These are phyloP conservation scores for Cervus canadensis DNA, from an alignment of 2,113 vertebrate species.

Conservation along the genomic window DNA sequence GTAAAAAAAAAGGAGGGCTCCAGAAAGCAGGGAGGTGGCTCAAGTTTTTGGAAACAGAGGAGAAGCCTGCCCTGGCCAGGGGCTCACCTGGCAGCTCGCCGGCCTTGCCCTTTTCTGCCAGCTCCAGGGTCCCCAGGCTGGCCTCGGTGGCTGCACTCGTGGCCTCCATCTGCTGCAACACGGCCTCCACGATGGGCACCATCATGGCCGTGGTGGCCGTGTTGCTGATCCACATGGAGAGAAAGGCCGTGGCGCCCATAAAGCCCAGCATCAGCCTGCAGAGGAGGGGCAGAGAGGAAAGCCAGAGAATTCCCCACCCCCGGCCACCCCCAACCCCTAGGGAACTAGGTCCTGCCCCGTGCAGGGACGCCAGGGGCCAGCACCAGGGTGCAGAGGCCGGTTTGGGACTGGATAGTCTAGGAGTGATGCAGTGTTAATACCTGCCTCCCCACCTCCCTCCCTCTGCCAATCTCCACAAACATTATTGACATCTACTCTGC, in stretches of 20 bases:
- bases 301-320: not conserved
- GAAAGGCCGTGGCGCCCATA: conserved; percentile 93
- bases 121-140: conserved; percentile 48
- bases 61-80: not conserved
- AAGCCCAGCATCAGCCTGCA: conserved; percentile 95
- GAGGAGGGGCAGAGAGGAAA: not conserved
- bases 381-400: not conserved
- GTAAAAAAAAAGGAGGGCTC: not conserved
- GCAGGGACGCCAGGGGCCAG: not conserved
- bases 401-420: not conserved
- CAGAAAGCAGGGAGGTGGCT: not conserved
- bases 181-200: conserved; percentile 95
- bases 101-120: conserved; percentile 66
- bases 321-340: fast-evolving
- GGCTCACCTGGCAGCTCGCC: conserved; percentile 76
- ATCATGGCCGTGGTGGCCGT: conserved; percentile 98
- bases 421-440: no score
- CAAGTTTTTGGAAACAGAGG: not conserved
- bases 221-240: conserved; percentile 99
- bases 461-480: not conserved
- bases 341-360: not conserved
- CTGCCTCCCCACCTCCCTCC: not conserved
- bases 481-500: not conserved
- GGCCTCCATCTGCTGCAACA: conserved; percentile 88
- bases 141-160: conserved; percentile 60